Evolutionary conservation across 2,113 vertebrate genomes (phyloP).

Genomic region (Protomyctophum bolini): DNA sequence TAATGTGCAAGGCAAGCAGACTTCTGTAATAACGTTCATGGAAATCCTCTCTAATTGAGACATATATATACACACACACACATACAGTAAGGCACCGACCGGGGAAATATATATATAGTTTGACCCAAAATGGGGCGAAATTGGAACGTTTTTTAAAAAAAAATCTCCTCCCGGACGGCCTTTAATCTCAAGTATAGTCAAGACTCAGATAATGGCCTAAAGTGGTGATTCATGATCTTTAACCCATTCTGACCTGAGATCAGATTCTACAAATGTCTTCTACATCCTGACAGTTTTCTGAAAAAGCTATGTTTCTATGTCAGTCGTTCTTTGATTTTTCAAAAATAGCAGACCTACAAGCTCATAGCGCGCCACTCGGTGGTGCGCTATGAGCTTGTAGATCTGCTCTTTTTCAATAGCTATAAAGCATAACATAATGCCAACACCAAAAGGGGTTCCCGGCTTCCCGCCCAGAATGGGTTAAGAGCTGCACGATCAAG

Average conservation of each 20-base stretch:
- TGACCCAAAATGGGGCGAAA: neutral
- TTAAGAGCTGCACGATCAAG: slow-evolving; percentile 55
- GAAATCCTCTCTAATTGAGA: slow-evolving; percentile 11
- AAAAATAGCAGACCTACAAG: no score
- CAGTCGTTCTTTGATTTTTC: no score
- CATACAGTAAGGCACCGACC: slow-evolving; percentile 8
- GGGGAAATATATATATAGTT: slow-evolving; percentile 18
- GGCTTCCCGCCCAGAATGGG: no score
- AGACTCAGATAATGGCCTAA: slow-evolving; percentile 32
- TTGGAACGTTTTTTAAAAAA: slow-evolving; percentile 38
- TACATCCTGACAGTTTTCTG: no score
- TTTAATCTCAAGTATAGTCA: slow-evolving; percentile 39
- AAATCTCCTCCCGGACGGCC: slow-evolving; percentile 12
- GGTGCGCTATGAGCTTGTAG: no score
- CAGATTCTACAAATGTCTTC: no score
- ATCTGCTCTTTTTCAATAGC: no score
- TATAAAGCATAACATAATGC: no score
- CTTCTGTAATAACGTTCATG: neutral
- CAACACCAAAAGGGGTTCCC: no score
- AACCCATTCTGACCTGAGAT: no score
- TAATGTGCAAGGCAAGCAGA: slow-evolving; percentile 9
- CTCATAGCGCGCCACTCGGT: no score
- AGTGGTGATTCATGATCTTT: slow-evolving; percentile 58
- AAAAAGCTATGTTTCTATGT: no score
- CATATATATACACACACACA: neutral